Conservation (phyloP, 2,113 vertebrate genomes). For the Natator depressus region DNA sequence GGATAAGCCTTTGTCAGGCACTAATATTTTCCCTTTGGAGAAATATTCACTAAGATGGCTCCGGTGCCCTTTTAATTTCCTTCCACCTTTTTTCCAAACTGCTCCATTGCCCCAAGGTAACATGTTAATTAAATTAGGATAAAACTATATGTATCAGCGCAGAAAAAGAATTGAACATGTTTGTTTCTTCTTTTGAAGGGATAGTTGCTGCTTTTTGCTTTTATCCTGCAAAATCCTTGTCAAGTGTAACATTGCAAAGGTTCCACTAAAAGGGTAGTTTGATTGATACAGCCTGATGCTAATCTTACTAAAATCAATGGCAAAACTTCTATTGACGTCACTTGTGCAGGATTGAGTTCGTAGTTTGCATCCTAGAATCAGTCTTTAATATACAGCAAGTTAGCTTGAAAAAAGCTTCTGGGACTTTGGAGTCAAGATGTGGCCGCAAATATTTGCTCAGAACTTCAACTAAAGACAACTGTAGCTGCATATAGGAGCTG, state of each 20-base stretch:
- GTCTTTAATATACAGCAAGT: background rate
- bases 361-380: background rate
- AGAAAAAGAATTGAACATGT: slow-evolving; percentile 49
- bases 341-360: background rate
- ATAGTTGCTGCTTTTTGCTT: slow-evolving; percentile 19
- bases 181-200: slow-evolving; percentile 51
- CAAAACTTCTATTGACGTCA: background rate
- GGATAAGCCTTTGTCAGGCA: slow-evolving; percentile 37
- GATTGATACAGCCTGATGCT: background rate
- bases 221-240: background rate
- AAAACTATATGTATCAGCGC: slow-evolving; percentile 55
- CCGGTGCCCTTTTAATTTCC: slow-evolving; percentile 76
- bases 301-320: background rate
- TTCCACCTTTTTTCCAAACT: slow-evolving; percentile 66
- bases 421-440: background rate
- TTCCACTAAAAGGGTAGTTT: background rate
- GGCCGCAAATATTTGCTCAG: accelerated
- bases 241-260: slow-evolving; percentile 1
- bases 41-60: slow-evolving; percentile 53
- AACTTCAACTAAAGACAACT: background rate
- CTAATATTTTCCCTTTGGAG: slow-evolving; percentile 54
- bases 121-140: slow-evolving; percentile 69
- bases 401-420: background rate
- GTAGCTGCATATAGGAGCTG: background rate
- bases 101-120: slow-evolving; percentile 64